A percentile compares a stretch with the other conserved stretches of the same genome.
phyloP scores from a whole-genome alignment of 2,113 vertebrate species.

The Pica pica region DNA sequence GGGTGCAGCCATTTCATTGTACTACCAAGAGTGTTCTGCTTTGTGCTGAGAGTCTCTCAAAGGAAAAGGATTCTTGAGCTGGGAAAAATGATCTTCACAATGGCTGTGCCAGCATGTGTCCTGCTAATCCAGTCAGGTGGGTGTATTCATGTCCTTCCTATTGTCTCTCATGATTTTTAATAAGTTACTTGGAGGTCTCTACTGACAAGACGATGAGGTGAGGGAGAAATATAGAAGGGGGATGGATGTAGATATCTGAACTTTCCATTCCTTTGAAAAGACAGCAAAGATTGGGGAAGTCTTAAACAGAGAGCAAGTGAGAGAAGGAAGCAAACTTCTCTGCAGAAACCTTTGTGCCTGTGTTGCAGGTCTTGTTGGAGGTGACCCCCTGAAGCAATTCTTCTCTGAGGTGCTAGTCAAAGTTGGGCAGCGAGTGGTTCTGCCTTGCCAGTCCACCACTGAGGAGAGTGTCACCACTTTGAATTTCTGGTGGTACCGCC shows the following conservation, averaged over 20 bases:
- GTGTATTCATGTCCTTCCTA: neutral
- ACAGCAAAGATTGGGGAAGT: neutral
- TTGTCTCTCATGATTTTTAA: neutral
- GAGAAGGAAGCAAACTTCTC: neutral
- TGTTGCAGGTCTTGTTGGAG: slow-evolving; percentile 30
- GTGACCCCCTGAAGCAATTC: neutral
- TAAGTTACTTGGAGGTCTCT: neutral
- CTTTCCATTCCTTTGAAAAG: neutral
- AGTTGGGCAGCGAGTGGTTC: neutral
- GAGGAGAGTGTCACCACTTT: neutral
- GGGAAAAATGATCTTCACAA: neutral
- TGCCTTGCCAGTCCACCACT: neutral
- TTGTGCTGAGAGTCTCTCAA: fast-evolving
- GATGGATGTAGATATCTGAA: neutral
- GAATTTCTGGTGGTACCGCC: neutral
- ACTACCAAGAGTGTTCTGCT: neutral
- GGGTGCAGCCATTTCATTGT: neutral
- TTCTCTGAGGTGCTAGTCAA: neutral
- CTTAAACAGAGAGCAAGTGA: neutral
- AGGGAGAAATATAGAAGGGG: neutral
- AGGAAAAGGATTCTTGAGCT: neutral
- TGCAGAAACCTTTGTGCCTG: neutral
- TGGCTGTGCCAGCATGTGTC: neutral
- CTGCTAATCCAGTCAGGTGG: slow-evolving; percentile 1
- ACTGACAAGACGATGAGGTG: neutral